Conservation (phyloP, 2,113 vertebrate genomes). For the Burhinus bistriatus region DNA sequence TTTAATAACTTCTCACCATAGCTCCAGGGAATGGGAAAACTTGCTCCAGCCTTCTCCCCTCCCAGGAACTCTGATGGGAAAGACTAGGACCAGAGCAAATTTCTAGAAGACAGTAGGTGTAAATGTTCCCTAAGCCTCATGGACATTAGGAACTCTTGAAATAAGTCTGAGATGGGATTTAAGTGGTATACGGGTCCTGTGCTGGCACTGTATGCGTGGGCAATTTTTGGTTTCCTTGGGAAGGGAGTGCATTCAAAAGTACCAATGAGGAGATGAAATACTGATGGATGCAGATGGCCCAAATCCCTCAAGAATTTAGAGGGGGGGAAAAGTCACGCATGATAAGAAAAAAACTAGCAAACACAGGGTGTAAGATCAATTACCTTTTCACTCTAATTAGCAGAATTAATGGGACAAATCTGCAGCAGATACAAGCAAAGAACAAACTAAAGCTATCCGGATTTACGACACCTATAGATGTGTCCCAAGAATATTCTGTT, state of each 20-base stretch:
- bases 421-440: not conserved
- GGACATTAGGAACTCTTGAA: not conserved
- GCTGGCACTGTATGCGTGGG: not conserved
- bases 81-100: not conserved
- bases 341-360: not conserved
- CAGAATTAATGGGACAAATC: not conserved
- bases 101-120: not conserved
- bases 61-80: not conserved
- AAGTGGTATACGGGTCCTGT: accelerated
- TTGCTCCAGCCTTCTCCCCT: not conserved
- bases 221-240: not conserved
- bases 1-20: not conserved
- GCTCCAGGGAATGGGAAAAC: not conserved
- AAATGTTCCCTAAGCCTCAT: not conserved
- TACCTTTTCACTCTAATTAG: not conserved
- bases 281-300: not conserved
- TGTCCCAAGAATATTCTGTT: not conserved
- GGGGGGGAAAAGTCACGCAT: not conserved
- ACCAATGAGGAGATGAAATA: not conserved
- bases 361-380: not conserved
- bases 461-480: not conserved
- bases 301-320: not conserved
- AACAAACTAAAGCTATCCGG: not conserved
- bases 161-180: not conserved
- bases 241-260: not conserved